Conservation (phyloP, 2,113 vertebrate species). For the Canis aureus region DNA sequence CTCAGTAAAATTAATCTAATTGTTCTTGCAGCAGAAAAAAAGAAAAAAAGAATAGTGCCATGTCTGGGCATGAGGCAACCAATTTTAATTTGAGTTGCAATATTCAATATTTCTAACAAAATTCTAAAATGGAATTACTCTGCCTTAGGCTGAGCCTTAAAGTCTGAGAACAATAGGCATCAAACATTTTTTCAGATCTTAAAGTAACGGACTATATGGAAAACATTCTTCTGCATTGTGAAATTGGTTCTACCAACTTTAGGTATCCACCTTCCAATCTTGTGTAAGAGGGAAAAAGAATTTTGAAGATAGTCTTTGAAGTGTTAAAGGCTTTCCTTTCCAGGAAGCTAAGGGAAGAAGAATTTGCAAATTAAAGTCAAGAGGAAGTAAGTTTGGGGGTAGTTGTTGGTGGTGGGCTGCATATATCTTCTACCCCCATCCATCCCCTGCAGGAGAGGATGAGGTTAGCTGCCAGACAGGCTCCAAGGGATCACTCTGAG, state of each 20-base stretch:
- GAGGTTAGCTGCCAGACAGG: too few species aligned
- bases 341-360: background rate
- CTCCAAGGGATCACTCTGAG: background rate
- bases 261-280: background rate
- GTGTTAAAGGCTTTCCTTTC: background rate
- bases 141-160: background rate
- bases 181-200: background rate
- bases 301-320: background rate
- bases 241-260: background rate
- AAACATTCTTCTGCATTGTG: background rate
- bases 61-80: background rate
- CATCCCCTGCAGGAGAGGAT: background rate
- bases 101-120: conserved; percentile 1
- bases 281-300: background rate
- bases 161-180: background rate
- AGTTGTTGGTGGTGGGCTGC: background rate
- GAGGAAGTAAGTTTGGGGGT: background rate
- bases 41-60: background rate
- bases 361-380: background rate
- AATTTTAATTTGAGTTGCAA: conserved; percentile 21
- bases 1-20: background rate
- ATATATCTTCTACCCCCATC: background rate
- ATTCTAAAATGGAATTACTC: background rate
- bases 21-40: background rate
- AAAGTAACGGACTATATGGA: background rate